phyloP scores from a whole-genome alignment of 2,113 vertebrate species.

The Steatornis caripensis region DNA sequence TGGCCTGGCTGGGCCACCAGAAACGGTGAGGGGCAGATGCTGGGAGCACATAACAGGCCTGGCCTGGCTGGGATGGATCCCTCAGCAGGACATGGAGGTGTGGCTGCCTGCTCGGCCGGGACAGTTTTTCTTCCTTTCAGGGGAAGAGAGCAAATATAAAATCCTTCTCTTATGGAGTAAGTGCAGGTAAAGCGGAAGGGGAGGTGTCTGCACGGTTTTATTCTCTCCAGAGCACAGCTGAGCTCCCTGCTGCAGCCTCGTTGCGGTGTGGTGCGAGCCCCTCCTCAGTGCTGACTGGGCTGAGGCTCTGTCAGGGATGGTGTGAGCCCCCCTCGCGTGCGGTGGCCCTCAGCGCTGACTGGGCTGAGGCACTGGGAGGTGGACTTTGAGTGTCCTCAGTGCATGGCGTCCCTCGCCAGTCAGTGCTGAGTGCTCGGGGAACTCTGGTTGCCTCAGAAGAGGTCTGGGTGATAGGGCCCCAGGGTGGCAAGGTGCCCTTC shows the following conservation, averaged over 20 bases:
- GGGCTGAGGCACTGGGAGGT: accelerated
- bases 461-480: too few species aligned
- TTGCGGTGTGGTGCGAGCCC: background rate
- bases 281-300: background rate
- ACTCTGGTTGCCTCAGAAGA: accelerated
- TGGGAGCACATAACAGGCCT: background rate
- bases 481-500: too few species aligned
- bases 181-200: background rate
- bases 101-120: accelerated
- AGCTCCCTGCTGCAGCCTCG: background rate
- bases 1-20: slow-evolving; percentile 59
- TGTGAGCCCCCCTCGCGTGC: accelerated
- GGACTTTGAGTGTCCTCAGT: accelerated
- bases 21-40: slow-evolving; percentile 32
- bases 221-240: accelerated
- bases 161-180: background rate
- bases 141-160: background rate
- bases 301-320: accelerated
- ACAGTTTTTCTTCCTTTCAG: accelerated
- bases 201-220: background rate
- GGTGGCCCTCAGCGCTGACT: background rate
- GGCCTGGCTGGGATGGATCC: accelerated
- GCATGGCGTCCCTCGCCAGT: accelerated
- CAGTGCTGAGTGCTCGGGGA: accelerated
- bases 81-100: background rate